These are phyloP conservation scores for Antigone vipio DNA, from an alignment of 2,113 vertebrate genomes.

Conservation along the genomic window DNA sequence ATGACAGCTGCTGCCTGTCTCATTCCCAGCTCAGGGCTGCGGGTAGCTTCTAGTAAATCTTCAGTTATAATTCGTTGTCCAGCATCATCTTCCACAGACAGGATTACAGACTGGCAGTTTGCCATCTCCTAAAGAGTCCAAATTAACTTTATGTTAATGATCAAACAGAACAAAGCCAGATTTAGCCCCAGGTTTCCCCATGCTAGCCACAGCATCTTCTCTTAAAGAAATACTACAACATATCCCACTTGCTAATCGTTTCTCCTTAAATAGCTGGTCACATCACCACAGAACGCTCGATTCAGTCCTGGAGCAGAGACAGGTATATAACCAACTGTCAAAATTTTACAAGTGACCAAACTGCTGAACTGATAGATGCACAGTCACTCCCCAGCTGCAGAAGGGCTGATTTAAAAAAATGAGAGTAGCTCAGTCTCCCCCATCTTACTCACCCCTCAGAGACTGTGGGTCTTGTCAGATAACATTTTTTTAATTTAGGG, in stretches of 20 bases:
- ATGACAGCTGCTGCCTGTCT: slow-evolving; percentile 90
- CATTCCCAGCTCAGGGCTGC: slow-evolving; percentile 86
- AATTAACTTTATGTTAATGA: background rate
- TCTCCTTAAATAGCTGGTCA: background rate
- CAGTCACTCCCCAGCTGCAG: background rate
- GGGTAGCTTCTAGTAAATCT: slow-evolving; percentile 91
- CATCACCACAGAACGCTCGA: background rate
- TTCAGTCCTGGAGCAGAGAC: background rate
- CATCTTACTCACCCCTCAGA: background rate
- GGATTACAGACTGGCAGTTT: slow-evolving; percentile 92
- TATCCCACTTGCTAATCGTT: background rate
- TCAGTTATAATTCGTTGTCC: slow-evolving; percentile 95
- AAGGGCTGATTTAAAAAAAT: background rate
- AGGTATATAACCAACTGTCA: background rate
- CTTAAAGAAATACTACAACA: background rate
- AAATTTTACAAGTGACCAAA: background rate
- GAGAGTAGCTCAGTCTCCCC: background rate
- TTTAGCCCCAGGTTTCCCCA: background rate
- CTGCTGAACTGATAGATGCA: background rate
- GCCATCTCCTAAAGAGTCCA: slow-evolving; percentile 83
- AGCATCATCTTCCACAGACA: slow-evolving; percentile 92
- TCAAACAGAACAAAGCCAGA: background rate
- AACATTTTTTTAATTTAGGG: background rate
- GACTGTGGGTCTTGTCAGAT: background rate
- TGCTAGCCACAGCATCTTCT: background rate